Evolutionary conservation across 2,888 invertebrate genomes (phyloP).

Genomic region (Torymus auratus): DNA sequence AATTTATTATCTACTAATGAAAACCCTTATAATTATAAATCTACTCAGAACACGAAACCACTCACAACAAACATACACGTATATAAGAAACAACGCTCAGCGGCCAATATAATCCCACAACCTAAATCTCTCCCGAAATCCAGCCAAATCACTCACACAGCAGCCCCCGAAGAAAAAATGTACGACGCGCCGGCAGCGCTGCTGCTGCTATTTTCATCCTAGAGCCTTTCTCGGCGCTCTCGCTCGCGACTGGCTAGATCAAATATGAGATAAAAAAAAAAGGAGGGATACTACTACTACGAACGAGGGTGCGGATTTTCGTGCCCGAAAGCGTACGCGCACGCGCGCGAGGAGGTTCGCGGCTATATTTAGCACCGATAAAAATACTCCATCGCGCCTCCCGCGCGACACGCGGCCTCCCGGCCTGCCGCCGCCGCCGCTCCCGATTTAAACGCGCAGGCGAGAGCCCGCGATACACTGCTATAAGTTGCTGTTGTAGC

Average conservation of each 20-base stretch:
- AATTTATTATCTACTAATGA: too few species aligned
- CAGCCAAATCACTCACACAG: too few species aligned
- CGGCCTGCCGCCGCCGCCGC: constrained; percentile 71
- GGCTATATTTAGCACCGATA: constrained; percentile 75
- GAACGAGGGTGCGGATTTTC: constrained; percentile 10
- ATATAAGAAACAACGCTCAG: too few species aligned
- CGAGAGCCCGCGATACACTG: neutral
- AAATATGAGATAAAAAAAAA: constrained; percentile 24
- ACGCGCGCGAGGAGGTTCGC: constrained; percentile 67
- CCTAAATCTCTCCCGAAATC: too few species aligned
- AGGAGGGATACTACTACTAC: neutral
- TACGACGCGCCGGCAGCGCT: too few species aligned
- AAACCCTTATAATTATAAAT: too few species aligned
- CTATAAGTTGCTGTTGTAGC: too few species aligned
- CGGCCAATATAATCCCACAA: too few species aligned
- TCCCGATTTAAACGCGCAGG: constrained; percentile 72
- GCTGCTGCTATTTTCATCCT: neutral
- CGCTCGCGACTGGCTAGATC: constrained; percentile 16
- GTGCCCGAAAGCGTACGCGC: neutral
- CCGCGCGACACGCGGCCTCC: constrained; percentile 74
- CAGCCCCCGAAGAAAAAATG: too few species aligned
- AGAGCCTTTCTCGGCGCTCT: neutral
- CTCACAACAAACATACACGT: too few species aligned
- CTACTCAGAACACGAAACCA: too few species aligned
- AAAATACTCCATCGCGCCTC: constrained; percentile 75